Conservation (phyloP, 2,113 vertebrate species). For the Carassius auratus region DNA sequence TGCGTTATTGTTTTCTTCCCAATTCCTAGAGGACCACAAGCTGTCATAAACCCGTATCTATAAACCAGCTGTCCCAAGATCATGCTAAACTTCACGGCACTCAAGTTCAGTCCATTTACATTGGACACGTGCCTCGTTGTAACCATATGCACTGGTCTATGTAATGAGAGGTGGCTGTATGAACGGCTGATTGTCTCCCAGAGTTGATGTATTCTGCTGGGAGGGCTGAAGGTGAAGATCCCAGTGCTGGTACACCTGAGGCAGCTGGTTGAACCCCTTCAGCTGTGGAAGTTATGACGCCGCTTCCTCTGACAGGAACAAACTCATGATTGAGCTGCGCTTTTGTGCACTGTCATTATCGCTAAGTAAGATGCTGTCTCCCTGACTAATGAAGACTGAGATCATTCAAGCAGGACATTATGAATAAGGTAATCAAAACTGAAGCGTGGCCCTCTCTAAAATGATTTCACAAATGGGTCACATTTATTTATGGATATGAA, state of each 20-base stretch:
- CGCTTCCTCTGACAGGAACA: conserved; percentile 5
- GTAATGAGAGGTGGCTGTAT: conserved; percentile 30
- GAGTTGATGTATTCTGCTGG: conserved; percentile 23
- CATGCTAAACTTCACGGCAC: conserved; percentile 2
- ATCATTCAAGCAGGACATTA: conserved; percentile 33
- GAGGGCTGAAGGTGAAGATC: conserved; percentile 22
- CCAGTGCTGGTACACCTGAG: conserved; percentile 43
- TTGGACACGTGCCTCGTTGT: conserved; percentile 23
- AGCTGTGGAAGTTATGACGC: conserved; percentile 44
- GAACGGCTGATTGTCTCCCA: conserved; percentile 47
- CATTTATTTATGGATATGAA: conserved; percentile 23
- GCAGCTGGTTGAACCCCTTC: conserved; percentile 42
- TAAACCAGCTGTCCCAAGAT: background rate
- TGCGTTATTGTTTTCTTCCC: background rate
- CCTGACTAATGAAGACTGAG: conserved; percentile 28
- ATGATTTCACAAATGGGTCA: conserved; percentile 13
- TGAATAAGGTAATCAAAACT: conserved; percentile 38
- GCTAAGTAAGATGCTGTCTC: conserved; percentile 44
- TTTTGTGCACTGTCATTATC: conserved; percentile 49
- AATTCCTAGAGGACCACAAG: background rate
- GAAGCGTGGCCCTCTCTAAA: conserved; percentile 20
- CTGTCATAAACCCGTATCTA: background rate
- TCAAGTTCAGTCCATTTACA: conserved; percentile 1
- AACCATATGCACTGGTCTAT: conserved; percentile 23
- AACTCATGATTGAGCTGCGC: conserved; percentile 48